A percentile compares a stretch with the other conserved stretches of the same genome.
phyloP scores from a whole-genome alignment of 1,140 invertebrate species.

The Caenorhabditis remanei region DNA sequence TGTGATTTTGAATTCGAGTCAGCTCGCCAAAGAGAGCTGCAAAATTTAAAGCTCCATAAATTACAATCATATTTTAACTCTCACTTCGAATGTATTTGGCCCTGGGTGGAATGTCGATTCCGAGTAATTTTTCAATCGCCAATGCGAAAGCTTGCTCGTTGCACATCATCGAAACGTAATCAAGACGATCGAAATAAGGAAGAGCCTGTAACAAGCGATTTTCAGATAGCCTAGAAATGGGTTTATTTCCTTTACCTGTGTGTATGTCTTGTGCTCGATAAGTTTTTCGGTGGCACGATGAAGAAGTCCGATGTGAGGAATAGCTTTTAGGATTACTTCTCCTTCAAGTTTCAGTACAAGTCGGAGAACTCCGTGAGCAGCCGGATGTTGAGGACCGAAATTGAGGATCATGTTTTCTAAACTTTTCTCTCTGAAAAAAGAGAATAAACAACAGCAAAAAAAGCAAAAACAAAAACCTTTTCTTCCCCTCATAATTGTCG shows the following conservation, averaged over 20 bases:
- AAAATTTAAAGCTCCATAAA: conserved; percentile 68
- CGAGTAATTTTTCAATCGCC: conserved; percentile 94
- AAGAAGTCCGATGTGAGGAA: conserved; percentile 95
- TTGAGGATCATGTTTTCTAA: conserved; percentile 85
- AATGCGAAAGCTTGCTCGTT: conserved; percentile 97
- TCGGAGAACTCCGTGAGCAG: conserved; percentile 95
- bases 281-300: conserved; percentile 98
- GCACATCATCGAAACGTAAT: conserved; percentile 99
- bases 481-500: conserved; percentile 61
- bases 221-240: no score
- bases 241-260: conserved; percentile 80
- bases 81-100: conserved; percentile 96
- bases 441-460: neutral
- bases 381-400: conserved; percentile 98
- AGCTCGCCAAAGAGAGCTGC: conserved; percentile 89
- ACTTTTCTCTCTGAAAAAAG: conserved; percentile 66
- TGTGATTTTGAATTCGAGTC: conserved; percentile 92
- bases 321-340: conserved; percentile 89
- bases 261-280: conserved; percentile 98
- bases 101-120: conserved; percentile 91
- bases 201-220: conserved; percentile 81
- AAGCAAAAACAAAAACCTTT: conserved; percentile 40
- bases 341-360: conserved; percentile 92
- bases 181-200: conserved; percentile 96
- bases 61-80: conserved; percentile 70